Percentiles rank a stretch among this genome's conserved stretches.
phyloP scores from a whole-genome alignment of 2,888 invertebrate species.

The Hipparchia sbordonii region DNA sequence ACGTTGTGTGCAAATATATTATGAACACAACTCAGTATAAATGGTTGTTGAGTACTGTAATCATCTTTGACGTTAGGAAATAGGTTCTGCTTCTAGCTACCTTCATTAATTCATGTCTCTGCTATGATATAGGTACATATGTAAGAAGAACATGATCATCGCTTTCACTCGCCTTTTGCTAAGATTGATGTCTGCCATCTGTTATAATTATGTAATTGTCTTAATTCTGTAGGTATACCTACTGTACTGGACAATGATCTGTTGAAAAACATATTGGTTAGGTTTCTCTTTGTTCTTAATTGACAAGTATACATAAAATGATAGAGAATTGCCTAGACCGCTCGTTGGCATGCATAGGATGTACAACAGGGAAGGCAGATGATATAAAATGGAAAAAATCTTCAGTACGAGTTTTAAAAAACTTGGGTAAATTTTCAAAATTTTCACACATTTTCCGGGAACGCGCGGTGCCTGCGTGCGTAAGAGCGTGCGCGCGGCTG shows the following conservation, averaged over 20 bases:
- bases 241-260: background rate
- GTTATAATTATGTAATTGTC: conserved; percentile 43
- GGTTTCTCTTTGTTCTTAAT: conserved; percentile 26
- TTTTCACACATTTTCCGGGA: no score
- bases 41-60: conserved; percentile 24
- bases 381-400: no score
- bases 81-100: conserved; percentile 28
- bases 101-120: conserved; percentile 43
- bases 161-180: conserved; percentile 44
- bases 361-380: no score
- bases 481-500: no score
- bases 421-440: no score
- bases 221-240: conserved; percentile 28
- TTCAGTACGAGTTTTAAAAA: no score
- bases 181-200: conserved; percentile 44
- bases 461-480: no score
- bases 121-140: background rate
- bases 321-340: no score
- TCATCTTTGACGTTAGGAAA: conserved; percentile 36
- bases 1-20: background rate
- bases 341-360: no score
- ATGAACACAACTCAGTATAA: background rate
- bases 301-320: background rate
- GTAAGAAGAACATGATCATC: conserved; percentile 32
- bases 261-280: conserved; percentile 5